These are phyloP conservation scores for Colaptes auratus DNA, from an alignment of 2,113 vertebrate species.

Conservation along the genomic window DNA sequence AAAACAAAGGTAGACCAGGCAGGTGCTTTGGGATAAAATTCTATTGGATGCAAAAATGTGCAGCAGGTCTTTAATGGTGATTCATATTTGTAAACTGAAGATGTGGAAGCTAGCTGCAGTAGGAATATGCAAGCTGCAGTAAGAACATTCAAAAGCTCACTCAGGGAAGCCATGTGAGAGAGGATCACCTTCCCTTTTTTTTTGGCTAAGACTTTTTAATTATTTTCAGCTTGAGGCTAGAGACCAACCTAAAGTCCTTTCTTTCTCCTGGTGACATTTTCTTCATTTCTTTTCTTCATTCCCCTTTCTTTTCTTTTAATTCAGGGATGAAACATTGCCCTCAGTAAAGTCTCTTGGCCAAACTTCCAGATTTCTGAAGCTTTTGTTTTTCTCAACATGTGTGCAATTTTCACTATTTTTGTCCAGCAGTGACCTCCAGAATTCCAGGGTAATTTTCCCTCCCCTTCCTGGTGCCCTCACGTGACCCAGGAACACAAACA, in stretches of 20 bases:
- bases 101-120: background rate
- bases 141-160: background rate
- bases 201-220: conserved; percentile 18
- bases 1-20: background rate
- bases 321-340: conserved; percentile 38
- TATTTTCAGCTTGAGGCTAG: conserved; percentile 28
- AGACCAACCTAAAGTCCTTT: background rate
- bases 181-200: background rate
- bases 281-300: background rate
- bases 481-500: conserved; percentile 84
- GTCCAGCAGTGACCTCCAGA: conserved; percentile 82
- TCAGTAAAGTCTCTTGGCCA: conserved; percentile 28
- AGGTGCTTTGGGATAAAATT: background rate
- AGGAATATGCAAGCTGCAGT: background rate
- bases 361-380: conserved; percentile 70
- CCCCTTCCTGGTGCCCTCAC: conserved; percentile 84
- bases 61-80: background rate
- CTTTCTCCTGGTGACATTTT: background rate
- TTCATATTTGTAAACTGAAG: background rate
- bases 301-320: conserved; percentile 22
- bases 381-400: conserved; percentile 82
- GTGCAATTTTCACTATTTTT: conserved; percentile 88
- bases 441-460: conserved; percentile 87
- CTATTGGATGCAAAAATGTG: background rate
- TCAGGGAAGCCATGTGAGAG: background rate